phyloP scores from a whole-genome alignment of 1,140 invertebrate genomes.

The Chymomyza costata region DNA sequence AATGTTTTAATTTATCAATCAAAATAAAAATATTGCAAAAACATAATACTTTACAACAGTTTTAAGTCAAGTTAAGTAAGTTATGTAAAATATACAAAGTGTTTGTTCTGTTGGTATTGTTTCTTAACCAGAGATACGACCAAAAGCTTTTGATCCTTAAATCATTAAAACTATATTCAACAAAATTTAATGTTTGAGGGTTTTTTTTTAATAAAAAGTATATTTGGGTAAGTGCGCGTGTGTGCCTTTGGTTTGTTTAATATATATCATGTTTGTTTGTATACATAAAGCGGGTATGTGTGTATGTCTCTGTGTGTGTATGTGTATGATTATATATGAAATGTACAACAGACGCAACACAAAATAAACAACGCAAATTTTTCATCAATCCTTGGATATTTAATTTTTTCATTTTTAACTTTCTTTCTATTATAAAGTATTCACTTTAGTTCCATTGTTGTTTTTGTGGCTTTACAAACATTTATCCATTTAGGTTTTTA shows the following conservation, averaged over 20 bases:
- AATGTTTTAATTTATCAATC: slow-evolving; percentile 6
- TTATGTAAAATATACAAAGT: slow-evolving; percentile 68
- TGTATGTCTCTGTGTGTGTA: slow-evolving; percentile 3
- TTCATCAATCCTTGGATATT: slow-evolving; percentile 25
- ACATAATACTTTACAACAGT: slow-evolving; percentile 58
- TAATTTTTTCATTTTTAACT: slow-evolving; percentile 16
- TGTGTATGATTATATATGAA: slow-evolving; percentile 27
- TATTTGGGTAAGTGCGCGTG: neutral
- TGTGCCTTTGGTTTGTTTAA: slow-evolving; percentile 8
- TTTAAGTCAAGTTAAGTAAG: slow-evolving; percentile 24
- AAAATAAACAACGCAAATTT: slow-evolving; percentile 68
- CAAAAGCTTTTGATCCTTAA: too few relatives aligned
- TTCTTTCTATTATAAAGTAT: slow-evolving; percentile 19
- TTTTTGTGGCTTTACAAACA: slow-evolving; percentile 33
- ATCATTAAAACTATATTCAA: too few relatives aligned
- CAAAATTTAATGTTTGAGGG: slow-evolving; percentile 8
- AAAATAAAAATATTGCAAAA: slow-evolving; percentile 29
- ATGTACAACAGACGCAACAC: slow-evolving; percentile 70
- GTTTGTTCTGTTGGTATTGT: slow-evolving; percentile 44
- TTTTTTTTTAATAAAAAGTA: slow-evolving; percentile 1
- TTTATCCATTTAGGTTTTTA: slow-evolving; percentile 21
- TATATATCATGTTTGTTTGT: slow-evolving; percentile 6
- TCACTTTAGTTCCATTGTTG: slow-evolving; percentile 62
- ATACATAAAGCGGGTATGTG: slow-evolving; percentile 4
- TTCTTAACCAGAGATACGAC: too few relatives aligned